Base-by-base conservation (phyloP, 2,888 invertebrate genomes). In the Lumbricus terrestris region DNA sequence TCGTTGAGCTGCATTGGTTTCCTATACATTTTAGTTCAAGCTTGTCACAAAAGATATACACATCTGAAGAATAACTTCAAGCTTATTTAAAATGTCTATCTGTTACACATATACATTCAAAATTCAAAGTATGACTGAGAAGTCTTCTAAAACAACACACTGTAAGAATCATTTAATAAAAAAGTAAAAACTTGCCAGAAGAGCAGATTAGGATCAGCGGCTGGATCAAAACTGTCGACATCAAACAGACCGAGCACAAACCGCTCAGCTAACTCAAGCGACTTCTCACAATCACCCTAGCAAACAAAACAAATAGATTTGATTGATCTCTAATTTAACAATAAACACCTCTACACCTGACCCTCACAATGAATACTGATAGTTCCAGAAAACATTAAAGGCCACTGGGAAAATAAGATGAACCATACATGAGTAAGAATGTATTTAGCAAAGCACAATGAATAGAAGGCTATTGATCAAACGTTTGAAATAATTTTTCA, bases 131-230 rank as follows among this genome's bases (percentile, higher is more conserved):
- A 69, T n/a, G n/a, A 8, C 29, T 69, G n/a, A 29, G 11, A 69
- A n/a, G n/a, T n/a, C 11, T n/a, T 69, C 6, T 13, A n/a, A 69
- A 69, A 29, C 8, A 6, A 8, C 69, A 69, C 6, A n/a, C 69
- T 69, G 69, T 69, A 69, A 69, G n/a, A 11, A 47, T 47, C 47
- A 47, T 11, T 69, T n/a, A n/a, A 69, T 11, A 69, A 6, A 69
- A 69, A 69, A n/a, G 29, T n/a, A n/a, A n/a, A 69, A 42, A 37
- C 85, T 85, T 37, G n/a, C 85, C 85, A 85, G 85, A 85, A 85
- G 23, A 85, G 85, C 6, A 85, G 85, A 85, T 85, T 85, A 37
- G 85, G 85, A 85, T 85, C 85, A 29, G 85, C 85, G 18, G 85
- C 37, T 34, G 85, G 34, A 37, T 85, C 85, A 85, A 85, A 35